Conservation (phyloP, 2,888 invertebrate species). For the Stegophylla sp. region DNA sequence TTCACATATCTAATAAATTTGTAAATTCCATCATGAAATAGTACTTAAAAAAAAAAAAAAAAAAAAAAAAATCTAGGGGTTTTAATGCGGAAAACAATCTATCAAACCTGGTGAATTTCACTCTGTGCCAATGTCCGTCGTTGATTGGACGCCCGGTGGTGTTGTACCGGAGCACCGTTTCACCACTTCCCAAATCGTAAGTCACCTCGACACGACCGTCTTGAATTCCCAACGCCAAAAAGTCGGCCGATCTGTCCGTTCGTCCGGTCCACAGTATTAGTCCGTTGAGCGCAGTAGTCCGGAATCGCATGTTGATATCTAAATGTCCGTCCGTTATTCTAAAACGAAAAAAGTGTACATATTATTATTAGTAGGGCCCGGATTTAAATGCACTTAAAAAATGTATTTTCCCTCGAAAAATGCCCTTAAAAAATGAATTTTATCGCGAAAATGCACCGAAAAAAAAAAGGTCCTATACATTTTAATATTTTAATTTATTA, state of each 20-base stretch:
- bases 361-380: too few species aligned
- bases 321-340: slow-evolving; percentile 84
- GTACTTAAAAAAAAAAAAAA: too few species aligned
- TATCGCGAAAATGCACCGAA: too few species aligned
- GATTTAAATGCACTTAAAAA: too few species aligned
- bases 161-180: slow-evolving; percentile 84
- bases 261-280: slow-evolving; percentile 86
- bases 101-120: slow-evolving; percentile 75
- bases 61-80: too few species aligned
- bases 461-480: too few species aligned
- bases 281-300: slow-evolving; percentile 75
- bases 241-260: slow-evolving; percentile 74
- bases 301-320: slow-evolving; percentile 87
- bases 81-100: too few species aligned
- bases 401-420: too few species aligned
- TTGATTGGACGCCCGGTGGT: slow-evolving; percentile 75
- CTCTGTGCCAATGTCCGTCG: slow-evolving; percentile 86
- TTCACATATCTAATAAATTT: too few species aligned
- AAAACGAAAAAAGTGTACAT: background rate
- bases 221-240: slow-evolving; percentile 83
- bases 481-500: too few species aligned
- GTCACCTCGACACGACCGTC: slow-evolving; percentile 77
- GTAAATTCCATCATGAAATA: too few species aligned
- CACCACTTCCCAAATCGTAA: slow-evolving; percentile 87
- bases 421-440: too few species aligned